These are phyloP conservation scores for Drosophila arizonae DNA, from an alignment of 1,140 invertebrate species.

Conservation along the genomic window DNA sequence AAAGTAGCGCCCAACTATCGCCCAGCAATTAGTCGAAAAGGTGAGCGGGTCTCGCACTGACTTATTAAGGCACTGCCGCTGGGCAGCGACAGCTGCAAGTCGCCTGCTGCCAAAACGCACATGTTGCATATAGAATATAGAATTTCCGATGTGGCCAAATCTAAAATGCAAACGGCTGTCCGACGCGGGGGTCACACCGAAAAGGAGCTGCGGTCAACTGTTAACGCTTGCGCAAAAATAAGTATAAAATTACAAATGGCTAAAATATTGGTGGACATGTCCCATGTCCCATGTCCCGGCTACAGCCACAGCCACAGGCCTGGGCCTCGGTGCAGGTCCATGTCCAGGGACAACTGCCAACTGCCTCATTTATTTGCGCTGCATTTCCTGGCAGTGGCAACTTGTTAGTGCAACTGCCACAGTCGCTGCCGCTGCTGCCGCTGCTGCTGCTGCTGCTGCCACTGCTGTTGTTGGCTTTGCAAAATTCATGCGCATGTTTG, in stretches of 20 bases:
- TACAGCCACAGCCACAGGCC: not conserved
- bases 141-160: conserved; percentile 63
- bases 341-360: conserved; percentile 51
- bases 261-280: conserved; percentile 64
- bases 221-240: conserved; percentile 32
- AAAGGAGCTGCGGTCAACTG: conserved; percentile 22
- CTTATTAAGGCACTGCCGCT: conserved; percentile 43
- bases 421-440: conserved; percentile 3
- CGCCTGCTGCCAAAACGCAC: conserved; percentile 30
- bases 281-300: not conserved
- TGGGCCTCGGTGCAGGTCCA: too few relatives aligned
- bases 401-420: conserved; percentile 57
- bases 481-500: conserved; percentile 78
- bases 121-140: conserved; percentile 53
- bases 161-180: conserved; percentile 51
- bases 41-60: conserved; percentile 20
- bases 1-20: conserved; percentile 59
- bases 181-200: conserved; percentile 10
- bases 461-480: conserved; percentile 35
- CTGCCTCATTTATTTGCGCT: conserved; percentile 69
- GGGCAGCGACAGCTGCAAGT: conserved; percentile 38
- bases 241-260: conserved; percentile 74
- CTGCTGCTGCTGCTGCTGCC: conserved; percentile 16
- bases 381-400: conserved; percentile 70
- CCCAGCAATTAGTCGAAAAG: conserved; percentile 57